These are phyloP conservation scores for Periplaneta americana DNA, from an alignment of 1,140 invertebrate species.

Conservation along the genomic window DNA sequence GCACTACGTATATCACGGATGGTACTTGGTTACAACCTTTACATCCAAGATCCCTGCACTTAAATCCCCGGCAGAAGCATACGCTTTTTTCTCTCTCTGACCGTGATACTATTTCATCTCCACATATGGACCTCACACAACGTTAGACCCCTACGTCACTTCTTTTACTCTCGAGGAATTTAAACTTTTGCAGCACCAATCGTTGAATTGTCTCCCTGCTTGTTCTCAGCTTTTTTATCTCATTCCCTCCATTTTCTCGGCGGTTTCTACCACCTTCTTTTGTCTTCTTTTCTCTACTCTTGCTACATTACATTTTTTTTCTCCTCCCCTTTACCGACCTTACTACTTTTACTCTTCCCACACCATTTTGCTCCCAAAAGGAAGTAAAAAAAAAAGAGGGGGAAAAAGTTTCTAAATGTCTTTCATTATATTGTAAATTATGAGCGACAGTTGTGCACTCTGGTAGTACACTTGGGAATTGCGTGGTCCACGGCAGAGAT, in stretches of 20 bases:
- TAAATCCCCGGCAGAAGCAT: neutral
- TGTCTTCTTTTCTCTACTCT: neutral
- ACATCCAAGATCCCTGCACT: neutral
- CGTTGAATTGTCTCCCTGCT: neutral
- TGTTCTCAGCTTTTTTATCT: neutral
- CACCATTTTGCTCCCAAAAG: neutral
- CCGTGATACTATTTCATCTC: neutral
- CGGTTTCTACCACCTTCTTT: neutral
- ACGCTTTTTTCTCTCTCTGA: neutral
- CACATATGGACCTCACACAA: neutral
- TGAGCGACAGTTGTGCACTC: neutral
- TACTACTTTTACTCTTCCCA: too few relatives aligned
- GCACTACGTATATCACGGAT: too few relatives aligned
- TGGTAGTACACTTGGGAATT: neutral
- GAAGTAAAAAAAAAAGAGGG: neutral
- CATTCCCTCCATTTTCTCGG: neutral
- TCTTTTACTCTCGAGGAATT: neutral
- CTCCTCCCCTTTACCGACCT: too few relatives aligned
- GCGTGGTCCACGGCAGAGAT: neutral
- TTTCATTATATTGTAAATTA: neutral
- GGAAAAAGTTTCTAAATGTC: neutral
- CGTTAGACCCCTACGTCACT: neutral
- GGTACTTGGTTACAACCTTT: too few relatives aligned
- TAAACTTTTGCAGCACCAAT: neutral
- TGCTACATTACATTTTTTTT: neutral